Conservation (phyloP, 2,113 vertebrate species). For the Xenopus borealis region DNA sequence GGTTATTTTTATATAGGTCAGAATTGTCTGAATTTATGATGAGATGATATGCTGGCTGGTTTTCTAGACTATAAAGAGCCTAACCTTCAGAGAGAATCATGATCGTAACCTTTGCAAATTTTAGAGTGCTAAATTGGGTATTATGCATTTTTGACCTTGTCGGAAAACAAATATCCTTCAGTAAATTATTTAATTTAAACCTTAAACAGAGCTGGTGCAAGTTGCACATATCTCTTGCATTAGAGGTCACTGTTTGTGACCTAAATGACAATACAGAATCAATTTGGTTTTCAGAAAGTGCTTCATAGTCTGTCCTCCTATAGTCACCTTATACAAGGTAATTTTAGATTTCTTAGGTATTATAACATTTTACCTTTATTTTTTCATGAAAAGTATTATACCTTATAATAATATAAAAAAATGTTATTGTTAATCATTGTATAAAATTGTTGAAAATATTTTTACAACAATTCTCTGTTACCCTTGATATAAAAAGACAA, state of each 20-base stretch:
- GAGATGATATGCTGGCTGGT: neutral
- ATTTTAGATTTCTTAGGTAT: too few species aligned
- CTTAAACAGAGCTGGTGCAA: neutral
- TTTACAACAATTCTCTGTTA: too few species aligned
- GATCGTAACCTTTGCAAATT: neutral
- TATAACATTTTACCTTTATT: too few species aligned
- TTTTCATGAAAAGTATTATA: too few species aligned
- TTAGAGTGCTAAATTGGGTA: neutral
- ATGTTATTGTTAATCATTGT: too few species aligned
- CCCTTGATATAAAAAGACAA: too few species aligned
- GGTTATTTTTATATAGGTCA: neutral
- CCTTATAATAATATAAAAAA: too few species aligned
- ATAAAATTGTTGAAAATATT: too few species aligned
- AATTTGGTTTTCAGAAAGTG: neutral
- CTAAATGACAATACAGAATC: neutral
- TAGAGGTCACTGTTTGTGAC: conserved; percentile 4
- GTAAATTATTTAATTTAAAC: neutral
- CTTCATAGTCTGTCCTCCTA: too few species aligned
- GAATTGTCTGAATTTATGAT: neutral
- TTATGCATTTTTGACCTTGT: neutral
- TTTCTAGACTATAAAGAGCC: neutral
- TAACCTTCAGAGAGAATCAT: neutral
- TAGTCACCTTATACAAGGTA: too few species aligned
- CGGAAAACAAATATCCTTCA: neutral
- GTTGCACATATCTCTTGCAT: neutral